Conservation (phyloP, 1,140 invertebrate species). For the Spodoptera litura region DNA sequence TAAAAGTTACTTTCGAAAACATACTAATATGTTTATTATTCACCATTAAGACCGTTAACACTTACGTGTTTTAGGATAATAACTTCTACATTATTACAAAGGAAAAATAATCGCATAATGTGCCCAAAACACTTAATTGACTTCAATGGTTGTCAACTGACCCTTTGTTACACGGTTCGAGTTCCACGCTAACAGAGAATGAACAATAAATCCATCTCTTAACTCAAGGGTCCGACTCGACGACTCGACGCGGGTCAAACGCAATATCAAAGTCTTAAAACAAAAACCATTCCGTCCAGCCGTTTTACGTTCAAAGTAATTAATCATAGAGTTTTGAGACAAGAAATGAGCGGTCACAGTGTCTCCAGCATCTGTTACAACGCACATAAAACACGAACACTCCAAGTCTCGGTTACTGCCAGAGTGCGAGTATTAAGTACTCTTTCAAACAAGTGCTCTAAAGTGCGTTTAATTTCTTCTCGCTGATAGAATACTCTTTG, state of each 20-base stretch:
- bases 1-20: too few species aligned
- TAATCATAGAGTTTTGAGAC: constrained; percentile 18
- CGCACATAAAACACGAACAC: constrained; percentile 5
- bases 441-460: not conserved
- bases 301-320: constrained; percentile 24
- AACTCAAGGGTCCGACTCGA: not conserved
- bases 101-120: too few species aligned
- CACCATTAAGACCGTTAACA: too few species aligned
- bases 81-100: too few species aligned
- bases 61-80: too few species aligned
- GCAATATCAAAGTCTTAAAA: constrained; percentile 22
- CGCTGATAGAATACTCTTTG: too few species aligned
- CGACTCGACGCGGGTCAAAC: not conserved
- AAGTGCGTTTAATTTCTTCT: too few species aligned
- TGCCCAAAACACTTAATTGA: too few species aligned
- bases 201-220: constrained; percentile 17
- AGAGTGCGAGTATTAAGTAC: not conserved
- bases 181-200: not conserved
- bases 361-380: constrained; percentile 12
- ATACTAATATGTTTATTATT: too few species aligned
- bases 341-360: constrained; percentile 15
- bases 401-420: not conserved
- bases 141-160: not conserved
- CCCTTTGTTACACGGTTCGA: not conserved
- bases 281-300: constrained; percentile 19